Conservation (phyloP, 53 echinoderm and acorn worm genomes). For the Apostichopus leukothele region DNA sequence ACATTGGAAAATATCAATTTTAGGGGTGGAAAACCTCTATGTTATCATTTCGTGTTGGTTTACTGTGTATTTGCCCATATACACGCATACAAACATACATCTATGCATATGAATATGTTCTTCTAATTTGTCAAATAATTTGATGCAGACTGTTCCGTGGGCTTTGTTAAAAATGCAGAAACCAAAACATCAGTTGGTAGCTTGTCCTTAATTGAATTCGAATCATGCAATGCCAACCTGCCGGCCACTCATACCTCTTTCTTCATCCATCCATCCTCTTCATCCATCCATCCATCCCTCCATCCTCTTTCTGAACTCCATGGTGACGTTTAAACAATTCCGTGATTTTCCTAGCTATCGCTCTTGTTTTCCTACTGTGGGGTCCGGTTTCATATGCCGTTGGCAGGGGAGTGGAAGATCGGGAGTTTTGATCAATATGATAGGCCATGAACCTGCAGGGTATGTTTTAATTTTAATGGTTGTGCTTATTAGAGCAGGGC, state of each 20-base stretch:
- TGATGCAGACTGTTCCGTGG: too few relatives aligned
- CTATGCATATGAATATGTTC: too few relatives aligned
- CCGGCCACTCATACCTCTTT: slow-evolving; percentile 1
- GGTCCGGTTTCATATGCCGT: slow-evolving; percentile 29
- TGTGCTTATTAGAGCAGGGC: slow-evolving; percentile 34
- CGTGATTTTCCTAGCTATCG: slow-evolving; percentile 18
- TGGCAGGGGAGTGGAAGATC: slow-evolving; percentile 34
- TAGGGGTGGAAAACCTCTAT: too few relatives aligned
- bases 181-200: too few relatives aligned
- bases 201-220: too few relatives aligned
- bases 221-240: neutral
- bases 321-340: neutral
- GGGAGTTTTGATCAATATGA: slow-evolving; percentile 44
- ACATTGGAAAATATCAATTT: too few relatives aligned
- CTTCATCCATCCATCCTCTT: neutral
- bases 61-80: too few relatives aligned
- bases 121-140: too few relatives aligned
- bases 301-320: neutral
- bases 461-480: slow-evolving; percentile 36
- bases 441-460: slow-evolving; percentile 38
- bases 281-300: too few relatives aligned
- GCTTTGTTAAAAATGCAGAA: too few relatives aligned
- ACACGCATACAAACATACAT: too few relatives aligned
- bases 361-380: slow-evolving; percentile 8
- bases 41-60: too few relatives aligned